phyloP scores from a whole-genome alignment of 2,888 invertebrate species.

The Endotricha flammealis region DNA sequence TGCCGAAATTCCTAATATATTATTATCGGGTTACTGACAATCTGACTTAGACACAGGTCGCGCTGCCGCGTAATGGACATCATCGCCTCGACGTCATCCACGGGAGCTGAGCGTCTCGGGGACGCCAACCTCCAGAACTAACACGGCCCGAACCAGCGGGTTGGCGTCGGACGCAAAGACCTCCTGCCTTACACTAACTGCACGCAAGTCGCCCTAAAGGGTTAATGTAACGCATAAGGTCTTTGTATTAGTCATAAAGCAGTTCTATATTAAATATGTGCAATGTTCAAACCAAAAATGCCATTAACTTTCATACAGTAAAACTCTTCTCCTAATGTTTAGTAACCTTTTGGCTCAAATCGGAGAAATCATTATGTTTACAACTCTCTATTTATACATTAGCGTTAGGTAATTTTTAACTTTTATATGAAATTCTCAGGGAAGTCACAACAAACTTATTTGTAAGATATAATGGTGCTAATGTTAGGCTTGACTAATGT shows the following conservation, averaged over 20 bases:
- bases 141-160: slow-evolving; percentile 36
- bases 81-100: slow-evolving; percentile 40
- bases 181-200: slow-evolving; percentile 55
- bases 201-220: slow-evolving; percentile 58
- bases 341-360: slow-evolving; percentile 70
- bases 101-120: slow-evolving; percentile 32
- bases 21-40: slow-evolving; percentile 33
- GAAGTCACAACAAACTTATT: slow-evolving; percentile 75
- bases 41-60: slow-evolving; percentile 51
- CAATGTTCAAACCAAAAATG: slow-evolving; percentile 77
- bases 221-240: slow-evolving; percentile 59
- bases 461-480: slow-evolving; percentile 76
- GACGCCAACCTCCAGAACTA: slow-evolving; percentile 33
- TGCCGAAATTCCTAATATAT: slow-evolving; percentile 37
- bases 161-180: slow-evolving; percentile 48
- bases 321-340: slow-evolving; percentile 56
- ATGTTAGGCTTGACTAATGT: slow-evolving; percentile 75
- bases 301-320: slow-evolving; percentile 67
- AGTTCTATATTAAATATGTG: slow-evolving; percentile 68
- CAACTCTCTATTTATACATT: slow-evolving; percentile 71
- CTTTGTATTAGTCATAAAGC: slow-evolving; percentile 60
- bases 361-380: slow-evolving; percentile 66
- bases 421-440: slow-evolving; percentile 75
- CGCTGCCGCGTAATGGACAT: slow-evolving; percentile 40
- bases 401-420: slow-evolving; percentile 75